These are phyloP conservation scores for Artibeus lituratus DNA, from an alignment of 2,797 vertebrate species.

Conservation along the genomic window DNA sequence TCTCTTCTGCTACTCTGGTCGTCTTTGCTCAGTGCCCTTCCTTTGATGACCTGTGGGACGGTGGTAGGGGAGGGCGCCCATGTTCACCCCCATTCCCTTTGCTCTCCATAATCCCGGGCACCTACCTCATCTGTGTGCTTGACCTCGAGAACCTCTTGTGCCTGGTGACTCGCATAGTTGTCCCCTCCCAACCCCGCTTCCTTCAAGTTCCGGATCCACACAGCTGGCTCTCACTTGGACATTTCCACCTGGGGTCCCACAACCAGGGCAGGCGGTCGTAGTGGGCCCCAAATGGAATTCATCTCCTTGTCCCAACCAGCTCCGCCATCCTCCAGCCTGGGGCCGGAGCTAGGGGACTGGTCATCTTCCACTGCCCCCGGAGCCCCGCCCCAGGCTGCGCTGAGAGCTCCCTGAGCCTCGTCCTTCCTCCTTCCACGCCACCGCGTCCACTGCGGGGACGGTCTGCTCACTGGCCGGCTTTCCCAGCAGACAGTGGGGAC, in stretches of 20 bases:
- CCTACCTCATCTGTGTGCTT: neutral
- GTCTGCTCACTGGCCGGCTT: neutral
- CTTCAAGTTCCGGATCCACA: neutral
- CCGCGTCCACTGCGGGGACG: rapidly evolving
- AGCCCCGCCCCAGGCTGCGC: neutral
- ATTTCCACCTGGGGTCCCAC: neutral
- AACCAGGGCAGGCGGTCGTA: neutral
- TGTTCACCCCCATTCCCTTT: neutral
- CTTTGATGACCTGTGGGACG: neutral
- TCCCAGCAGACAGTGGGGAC: neutral
- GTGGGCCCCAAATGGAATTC: neutral
- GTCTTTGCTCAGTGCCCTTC: neutral
- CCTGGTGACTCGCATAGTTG: neutral
- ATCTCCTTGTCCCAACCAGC: neutral
- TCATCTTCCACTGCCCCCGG: neutral
- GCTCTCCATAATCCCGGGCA: neutral
- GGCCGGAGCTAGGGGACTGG: neutral
- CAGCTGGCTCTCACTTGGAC: rapidly evolving
- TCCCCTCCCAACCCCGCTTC: neutral
- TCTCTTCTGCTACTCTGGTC: neutral
- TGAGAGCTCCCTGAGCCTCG: neutral
- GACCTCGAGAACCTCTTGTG: neutral
- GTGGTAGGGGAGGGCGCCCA: neutral
- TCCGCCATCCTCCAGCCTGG: neutral
- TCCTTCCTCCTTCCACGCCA: neutral